Conservation (phyloP, 2,888 invertebrate species). For the Nudaria mundana region DNA sequence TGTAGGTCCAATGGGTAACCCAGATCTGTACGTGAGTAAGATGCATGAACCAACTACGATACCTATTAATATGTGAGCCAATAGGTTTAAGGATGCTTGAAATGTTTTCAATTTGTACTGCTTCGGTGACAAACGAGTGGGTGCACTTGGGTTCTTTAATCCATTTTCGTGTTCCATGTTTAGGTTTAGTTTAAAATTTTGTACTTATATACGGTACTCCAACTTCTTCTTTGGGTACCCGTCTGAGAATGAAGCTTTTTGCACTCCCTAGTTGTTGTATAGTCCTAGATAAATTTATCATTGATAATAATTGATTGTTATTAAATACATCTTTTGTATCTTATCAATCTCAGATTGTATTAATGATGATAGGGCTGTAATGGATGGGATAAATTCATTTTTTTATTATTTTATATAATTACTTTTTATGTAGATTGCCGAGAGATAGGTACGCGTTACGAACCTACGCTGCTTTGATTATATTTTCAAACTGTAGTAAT, state of each 20-base stretch:
- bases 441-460: no score
- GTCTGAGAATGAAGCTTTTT: conserved; percentile 1
- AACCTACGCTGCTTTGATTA: no score
- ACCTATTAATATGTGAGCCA: conserved; percentile 58
- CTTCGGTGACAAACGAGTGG: not conserved
- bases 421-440: no score
- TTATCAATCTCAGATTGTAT: conserved; percentile 1
- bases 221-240: not conserved
- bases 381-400: not conserved
- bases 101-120: conserved; percentile 45
- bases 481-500: no score
- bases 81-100: conserved; percentile 45
- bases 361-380: not conserved
- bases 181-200: no score
- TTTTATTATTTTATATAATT: not conserved
- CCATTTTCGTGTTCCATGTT: conserved; percentile 1
- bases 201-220: no score
- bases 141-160: not conserved
- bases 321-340: not conserved
- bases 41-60: conserved; percentile 45
- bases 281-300: conserved; percentile 3
- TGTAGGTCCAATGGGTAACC: conserved; percentile 44
- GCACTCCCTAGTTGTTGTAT: not conserved
- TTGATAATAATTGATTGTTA: not conserved
- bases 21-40: conserved; percentile 44